phyloP scores from a whole-genome alignment of 2,888 invertebrate species.

The Euspilapteryx auroguttella region DNA sequence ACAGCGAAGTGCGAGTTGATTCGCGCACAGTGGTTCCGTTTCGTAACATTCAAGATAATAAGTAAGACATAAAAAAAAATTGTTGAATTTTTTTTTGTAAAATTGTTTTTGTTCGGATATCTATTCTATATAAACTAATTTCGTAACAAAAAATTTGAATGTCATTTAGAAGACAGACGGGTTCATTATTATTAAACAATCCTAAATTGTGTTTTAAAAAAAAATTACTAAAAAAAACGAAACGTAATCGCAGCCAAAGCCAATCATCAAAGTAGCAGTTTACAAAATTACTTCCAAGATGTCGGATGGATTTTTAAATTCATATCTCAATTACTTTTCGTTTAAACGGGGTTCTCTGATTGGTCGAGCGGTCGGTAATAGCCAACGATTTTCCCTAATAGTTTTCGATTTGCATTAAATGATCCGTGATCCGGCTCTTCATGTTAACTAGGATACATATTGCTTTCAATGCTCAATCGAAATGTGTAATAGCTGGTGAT shows the following conservation, averaged over 20 bases:
- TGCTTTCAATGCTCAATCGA: conserved; percentile 27
- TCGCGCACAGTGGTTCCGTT: no score
- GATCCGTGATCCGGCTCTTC: conserved; percentile 42
- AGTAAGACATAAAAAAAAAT: no score
- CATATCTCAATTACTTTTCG: conserved; percentile 41
- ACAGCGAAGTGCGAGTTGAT: no score
- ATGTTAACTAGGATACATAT: conserved; percentile 29
- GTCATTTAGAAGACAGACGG: no score
- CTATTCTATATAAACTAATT: no score
- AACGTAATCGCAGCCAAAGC: conserved; percentile 19
- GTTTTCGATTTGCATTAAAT: conserved; percentile 57
- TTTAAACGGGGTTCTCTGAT: conserved; percentile 31
- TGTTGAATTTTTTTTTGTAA: no score
- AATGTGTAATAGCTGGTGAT: conserved; percentile 12
- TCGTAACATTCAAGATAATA: no score
- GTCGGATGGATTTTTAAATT: conserved; percentile 40
- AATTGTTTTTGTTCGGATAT: no score
- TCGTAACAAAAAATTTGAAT: no score
- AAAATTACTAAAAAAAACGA: no score
- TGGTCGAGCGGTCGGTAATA: conserved; percentile 31
- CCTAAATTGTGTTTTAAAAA: no score
- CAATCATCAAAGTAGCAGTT: conserved; percentile 26
- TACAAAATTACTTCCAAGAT: conserved; percentile 42
- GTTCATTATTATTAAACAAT: no score
- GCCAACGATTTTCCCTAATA: conserved; percentile 32